Base-by-base conservation (phyloP, 2,113 vertebrate genomes). In the Myotis davidii region DNA sequence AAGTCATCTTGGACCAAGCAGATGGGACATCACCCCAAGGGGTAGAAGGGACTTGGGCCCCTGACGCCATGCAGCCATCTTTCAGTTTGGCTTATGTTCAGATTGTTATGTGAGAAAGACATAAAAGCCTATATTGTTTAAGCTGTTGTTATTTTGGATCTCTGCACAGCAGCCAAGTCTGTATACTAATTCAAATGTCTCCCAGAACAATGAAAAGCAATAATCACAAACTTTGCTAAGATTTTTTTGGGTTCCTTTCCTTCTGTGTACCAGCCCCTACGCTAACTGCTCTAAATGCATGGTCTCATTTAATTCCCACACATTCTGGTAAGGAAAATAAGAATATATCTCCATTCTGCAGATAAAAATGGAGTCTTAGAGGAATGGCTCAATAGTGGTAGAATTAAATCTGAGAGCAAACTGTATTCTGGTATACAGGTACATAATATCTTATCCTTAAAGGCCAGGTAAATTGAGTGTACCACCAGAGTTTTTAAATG, bases 401-500 rank as follows among this genome's bases (percentile, higher is more conserved):
- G 34, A 23, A 94, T 37, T 45, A 45, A 5, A 78, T 2, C 56
- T 50, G 27, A 67, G 6, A 90, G 16, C 20, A 83, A 84, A 84
- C 5, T 42, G 0, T 39, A 56, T 72, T 94, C 50, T 72, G 59
- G 20, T 54, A 12, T 82, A 74, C 10, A 1, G 16, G 64, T 29
- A 67, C 11, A 37, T 23, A 83, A 73, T 37, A 85, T 18, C 12
- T 79, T 88, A 74, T 64, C 59, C 92, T 61, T 50, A 76, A 85
- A 85, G 64, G 70, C 16, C 39, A 81, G 37, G 67, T n/a, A 89
- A 82, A 65, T 3, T 67, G 48, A 93, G 25, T 29, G 2, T 50
- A 29, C 37, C 86, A 64, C 20, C 21, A n/a, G 54, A 73, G n/a
- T 90, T 93, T 96, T 87, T 65, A 94, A 93, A 94, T 50, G 61